Base-by-base conservation (phyloP, 2,888 invertebrate genomes). In the Baronia brevicornis region DNA sequence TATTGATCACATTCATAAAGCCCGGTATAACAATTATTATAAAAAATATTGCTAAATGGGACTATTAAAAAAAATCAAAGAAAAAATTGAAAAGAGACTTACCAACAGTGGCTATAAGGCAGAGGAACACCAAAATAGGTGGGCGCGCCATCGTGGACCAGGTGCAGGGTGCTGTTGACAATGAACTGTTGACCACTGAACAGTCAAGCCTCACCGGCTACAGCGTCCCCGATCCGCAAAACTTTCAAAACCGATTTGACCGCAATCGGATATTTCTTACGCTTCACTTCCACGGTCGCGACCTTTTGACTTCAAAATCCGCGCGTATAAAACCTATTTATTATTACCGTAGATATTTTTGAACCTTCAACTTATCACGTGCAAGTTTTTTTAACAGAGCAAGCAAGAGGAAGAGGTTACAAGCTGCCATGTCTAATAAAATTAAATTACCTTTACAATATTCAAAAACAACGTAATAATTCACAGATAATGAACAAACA, bases 201-300 rank as follows among this genome's bases (percentile, higher is more conserved):
- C 28, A 34, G 39, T 39, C 40, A 43, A 41, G 47, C 35, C 38
- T 44, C 39, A 26, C 33, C 43, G 47, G 38, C 39, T 44, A 36
- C 28, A 33, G 40, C 41, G 47, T 53, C 53, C 58, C 60, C 54
- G 56, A 59, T 54, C 58, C 45, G 43, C 44, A 29, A 29, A 33
- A 46, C 48, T 72, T 69, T 60, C 68, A 41, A 51, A 68, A 66
- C 41, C 20, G 25, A 36, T 34, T 41, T 48, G 50, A 44, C 56
- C 60, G 58, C 66, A 50, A 64, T 59, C 45, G 50, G 46, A 52
- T 67, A 78, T 78, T 77, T 67, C 68, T 59, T 69, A 74, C 77
- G 75, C 53, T 44, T 53, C 46, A 39, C 34, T 43, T 43, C 58
- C 67, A 75, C 47, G 75, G 75, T 58, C 74, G 31, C 49, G 73